Conservation (phyloP, 2,113 vertebrate genomes). For the Entomyzon cyanotis region DNA sequence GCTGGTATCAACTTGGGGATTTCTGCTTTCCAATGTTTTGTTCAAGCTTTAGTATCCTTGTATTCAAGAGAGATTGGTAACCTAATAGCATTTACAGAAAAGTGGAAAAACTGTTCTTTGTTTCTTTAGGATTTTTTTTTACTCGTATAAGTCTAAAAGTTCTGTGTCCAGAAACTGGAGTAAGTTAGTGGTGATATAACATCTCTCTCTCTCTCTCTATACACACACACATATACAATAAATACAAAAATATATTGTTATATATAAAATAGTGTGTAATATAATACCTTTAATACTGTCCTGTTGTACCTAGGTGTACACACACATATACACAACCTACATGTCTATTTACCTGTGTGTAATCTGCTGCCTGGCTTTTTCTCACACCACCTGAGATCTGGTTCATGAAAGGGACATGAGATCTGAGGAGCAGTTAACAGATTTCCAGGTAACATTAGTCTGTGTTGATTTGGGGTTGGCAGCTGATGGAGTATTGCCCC, state of each 20-base stretch:
- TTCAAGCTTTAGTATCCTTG: background rate
- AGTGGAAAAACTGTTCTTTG: background rate
- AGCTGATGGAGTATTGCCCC: background rate
- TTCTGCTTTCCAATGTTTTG: background rate
- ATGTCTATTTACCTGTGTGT: rapidly evolving
- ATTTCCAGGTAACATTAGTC: background rate
- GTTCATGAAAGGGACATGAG: background rate
- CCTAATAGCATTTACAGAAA: background rate
- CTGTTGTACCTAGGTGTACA: background rate
- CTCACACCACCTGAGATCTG: background rate
- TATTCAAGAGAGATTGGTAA: background rate
- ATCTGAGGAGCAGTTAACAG: background rate
- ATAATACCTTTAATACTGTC: background rate
- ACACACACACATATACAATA: rapidly evolving
- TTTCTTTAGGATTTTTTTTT: background rate
- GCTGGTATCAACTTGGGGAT: background rate
- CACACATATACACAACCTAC: background rate
- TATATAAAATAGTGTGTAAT: background rate
- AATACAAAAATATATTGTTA: too few species aligned
- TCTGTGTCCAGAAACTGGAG: background rate
- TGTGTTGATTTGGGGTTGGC: background rate
- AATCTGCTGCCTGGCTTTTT: background rate
- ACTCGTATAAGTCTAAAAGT: background rate
- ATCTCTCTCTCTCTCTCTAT: background rate
- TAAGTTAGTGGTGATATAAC: background rate